Percentiles rank a stretch among this genome's conserved stretches.
Conservation (phyloP, 2,888 invertebrate genomes). For the Hypercompe scribonia region DNA sequence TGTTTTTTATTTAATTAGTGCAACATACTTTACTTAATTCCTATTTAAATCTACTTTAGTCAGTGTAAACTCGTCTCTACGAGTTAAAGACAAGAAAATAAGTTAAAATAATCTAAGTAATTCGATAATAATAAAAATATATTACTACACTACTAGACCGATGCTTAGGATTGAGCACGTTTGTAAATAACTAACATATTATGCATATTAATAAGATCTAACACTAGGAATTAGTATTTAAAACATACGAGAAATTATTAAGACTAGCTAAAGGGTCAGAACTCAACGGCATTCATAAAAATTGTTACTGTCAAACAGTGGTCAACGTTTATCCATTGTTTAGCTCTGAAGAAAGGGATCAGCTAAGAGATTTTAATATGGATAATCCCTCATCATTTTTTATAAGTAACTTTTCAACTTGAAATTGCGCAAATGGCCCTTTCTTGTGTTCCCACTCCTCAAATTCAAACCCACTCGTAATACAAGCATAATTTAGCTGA, state of each 20-base stretch:
- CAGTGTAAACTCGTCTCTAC: background rate
- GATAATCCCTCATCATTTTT: background rate
- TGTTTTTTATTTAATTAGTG: background rate
- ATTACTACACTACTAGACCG: constrained; percentile 61
- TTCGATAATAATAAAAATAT: constrained; percentile 10
- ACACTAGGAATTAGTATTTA: constrained; percentile 28
- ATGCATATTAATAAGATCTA: constrained; percentile 44
- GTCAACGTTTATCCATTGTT: background rate
- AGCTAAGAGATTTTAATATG: background rate
- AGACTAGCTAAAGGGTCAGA: background rate
- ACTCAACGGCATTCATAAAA: background rate
- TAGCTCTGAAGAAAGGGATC: background rate
- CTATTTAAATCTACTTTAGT: background rate
- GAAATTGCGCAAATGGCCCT: background rate
- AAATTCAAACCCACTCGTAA: background rate
- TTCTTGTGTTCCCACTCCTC: background rate
- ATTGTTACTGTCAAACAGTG: background rate
- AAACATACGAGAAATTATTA: constrained; percentile 2
- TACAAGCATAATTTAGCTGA: background rate
- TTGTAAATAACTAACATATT: constrained; percentile 43
- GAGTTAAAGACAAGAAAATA: background rate
- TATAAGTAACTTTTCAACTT: background rate
- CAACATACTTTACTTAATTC: background rate
- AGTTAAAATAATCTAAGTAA: background rate
- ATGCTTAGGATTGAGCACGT: constrained; percentile 63